Percentiles rank a stretch among this genome's conserved stretches.
Conservation (phyloP, 92 coral and sea anemone genomes). For the Scolanthus callimorphus region DNA sequence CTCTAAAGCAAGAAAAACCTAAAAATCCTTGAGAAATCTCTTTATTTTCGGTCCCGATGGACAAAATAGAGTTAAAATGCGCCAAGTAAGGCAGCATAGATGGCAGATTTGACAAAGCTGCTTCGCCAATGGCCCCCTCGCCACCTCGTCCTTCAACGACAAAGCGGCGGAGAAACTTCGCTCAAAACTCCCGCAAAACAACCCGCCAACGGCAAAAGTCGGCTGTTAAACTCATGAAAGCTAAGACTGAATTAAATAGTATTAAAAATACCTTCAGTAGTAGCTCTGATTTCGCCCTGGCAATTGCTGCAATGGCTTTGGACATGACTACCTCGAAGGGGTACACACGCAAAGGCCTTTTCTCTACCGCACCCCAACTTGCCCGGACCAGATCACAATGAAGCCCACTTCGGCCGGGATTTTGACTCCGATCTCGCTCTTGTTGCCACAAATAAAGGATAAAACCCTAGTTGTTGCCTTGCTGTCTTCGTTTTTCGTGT, state of each 20-base stretch:
- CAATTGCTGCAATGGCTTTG: constrained; percentile 96
- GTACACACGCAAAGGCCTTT: constrained; percentile 72
- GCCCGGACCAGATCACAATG: constrained; percentile 28
- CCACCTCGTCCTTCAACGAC: constrained; percentile 58
- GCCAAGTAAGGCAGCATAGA: constrained; percentile 12
- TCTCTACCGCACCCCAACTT: constrained; percentile 93
- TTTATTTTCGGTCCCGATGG: not conserved
- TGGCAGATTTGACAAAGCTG: constrained; percentile 31
- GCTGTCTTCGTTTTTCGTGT: too few relatives aligned
- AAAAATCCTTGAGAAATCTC: constrained; percentile 5
- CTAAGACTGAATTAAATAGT: not conserved
- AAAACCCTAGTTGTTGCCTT: too few relatives aligned
- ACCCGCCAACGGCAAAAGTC: constrained; percentile 2
- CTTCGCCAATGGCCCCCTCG: constrained; percentile 51
- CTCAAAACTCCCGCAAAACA: constrained; percentile 22
- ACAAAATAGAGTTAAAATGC: constrained; percentile 1
- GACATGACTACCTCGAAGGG: constrained; percentile 89
- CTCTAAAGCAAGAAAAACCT: constrained; percentile 5
- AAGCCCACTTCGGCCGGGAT: too few relatives aligned
- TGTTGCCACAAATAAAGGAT: too few relatives aligned
- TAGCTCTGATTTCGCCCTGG: constrained; percentile 88
- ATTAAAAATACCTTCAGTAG: constrained; percentile 72
- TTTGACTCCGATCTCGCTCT: too few relatives aligned
- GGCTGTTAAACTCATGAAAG: too few relatives aligned
- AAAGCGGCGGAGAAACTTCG: constrained; percentile 89